Conservation (phyloP, 1,140 invertebrate genomes). For the Bombyx mori region DNA sequence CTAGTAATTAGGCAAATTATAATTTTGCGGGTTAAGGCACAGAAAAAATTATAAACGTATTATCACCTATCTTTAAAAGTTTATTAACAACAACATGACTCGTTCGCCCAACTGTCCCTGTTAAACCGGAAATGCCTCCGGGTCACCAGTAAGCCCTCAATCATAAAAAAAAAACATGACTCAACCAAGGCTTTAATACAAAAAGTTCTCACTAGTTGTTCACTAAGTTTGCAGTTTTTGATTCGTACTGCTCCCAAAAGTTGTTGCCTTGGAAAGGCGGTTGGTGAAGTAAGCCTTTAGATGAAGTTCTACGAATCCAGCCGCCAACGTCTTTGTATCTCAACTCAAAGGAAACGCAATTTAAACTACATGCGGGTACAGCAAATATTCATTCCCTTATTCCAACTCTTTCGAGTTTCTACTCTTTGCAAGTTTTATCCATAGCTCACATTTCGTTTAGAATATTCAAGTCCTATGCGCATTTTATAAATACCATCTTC, state of each 20-base stretch:
- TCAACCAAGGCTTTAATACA: background rate
- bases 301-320: constrained; percentile 27
- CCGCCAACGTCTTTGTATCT: constrained; percentile 23
- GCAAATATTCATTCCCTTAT: constrained; percentile 39
- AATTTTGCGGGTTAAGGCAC: too few relatives aligned
- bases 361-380: constrained; percentile 47
- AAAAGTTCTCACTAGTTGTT: constrained; percentile 12
- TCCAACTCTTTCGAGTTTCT: constrained; percentile 18
- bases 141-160: background rate
- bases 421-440: constrained; percentile 22
- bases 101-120: too few relatives aligned
- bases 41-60: too few relatives aligned
- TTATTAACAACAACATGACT: background rate
- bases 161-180: background rate
- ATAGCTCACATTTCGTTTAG: background rate
- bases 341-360: constrained; percentile 46
- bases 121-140: too few relatives aligned
- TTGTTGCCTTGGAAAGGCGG: constrained; percentile 27
- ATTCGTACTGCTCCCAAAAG: constrained; percentile 21
- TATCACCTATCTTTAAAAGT: too few relatives aligned
- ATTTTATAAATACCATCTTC: too few relatives aligned
- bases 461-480: too few relatives aligned
- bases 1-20: too few relatives aligned
- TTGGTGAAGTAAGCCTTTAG: constrained; percentile 3
- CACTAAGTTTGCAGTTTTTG: constrained; percentile 26